Conservation (phyloP, 2,797 vertebrate species). For the Sebastes trivittatus region DNA sequence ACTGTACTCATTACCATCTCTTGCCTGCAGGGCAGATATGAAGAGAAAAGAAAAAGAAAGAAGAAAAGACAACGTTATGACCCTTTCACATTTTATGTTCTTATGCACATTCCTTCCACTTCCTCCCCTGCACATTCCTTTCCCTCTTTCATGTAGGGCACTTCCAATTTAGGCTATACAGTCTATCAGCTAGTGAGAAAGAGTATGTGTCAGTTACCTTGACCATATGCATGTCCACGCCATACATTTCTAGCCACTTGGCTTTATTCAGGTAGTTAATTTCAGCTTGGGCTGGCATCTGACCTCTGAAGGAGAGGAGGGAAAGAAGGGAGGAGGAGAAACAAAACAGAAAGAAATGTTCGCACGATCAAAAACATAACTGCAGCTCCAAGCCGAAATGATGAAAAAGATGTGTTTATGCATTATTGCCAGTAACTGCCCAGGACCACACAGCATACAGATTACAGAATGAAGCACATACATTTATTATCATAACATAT, state of each 20-base stretch:
- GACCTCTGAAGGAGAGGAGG: slow-evolving; percentile 83
- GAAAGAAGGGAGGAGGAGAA: not conserved
- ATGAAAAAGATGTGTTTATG: not conserved
- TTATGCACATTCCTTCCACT: slow-evolving; percentile 37
- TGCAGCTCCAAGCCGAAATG: not conserved
- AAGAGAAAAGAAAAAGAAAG: not conserved
- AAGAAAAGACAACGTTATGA: not conserved
- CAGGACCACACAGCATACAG: not conserved
- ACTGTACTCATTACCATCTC: slow-evolving; percentile 98
- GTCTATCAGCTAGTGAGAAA: not conserved
- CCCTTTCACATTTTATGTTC: not conserved
- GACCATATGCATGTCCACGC: slow-evolving; percentile 99
- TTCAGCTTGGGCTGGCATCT: slow-evolving; percentile 95
- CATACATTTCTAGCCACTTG: slow-evolving; percentile 99
- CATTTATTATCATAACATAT: not conserved
- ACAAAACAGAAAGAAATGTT: not conserved
- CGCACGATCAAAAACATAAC: not conserved
- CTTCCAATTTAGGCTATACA: not conserved
- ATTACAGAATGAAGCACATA: not conserved
- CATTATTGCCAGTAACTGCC: not conserved
- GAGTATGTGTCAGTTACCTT: slow-evolving; percentile 82
- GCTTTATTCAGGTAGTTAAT: slow-evolving; percentile 99
- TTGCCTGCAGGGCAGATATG: slow-evolving; percentile 81
- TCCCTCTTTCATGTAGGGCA: slow-evolving; percentile 29
- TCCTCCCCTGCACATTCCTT: slow-evolving; percentile 12